Percentiles rank a stretch among this genome's conserved stretches.
Evolutionary conservation across 2,797 vertebrate genomes (phyloP).

Genomic region (Salmo trutta): DNA sequence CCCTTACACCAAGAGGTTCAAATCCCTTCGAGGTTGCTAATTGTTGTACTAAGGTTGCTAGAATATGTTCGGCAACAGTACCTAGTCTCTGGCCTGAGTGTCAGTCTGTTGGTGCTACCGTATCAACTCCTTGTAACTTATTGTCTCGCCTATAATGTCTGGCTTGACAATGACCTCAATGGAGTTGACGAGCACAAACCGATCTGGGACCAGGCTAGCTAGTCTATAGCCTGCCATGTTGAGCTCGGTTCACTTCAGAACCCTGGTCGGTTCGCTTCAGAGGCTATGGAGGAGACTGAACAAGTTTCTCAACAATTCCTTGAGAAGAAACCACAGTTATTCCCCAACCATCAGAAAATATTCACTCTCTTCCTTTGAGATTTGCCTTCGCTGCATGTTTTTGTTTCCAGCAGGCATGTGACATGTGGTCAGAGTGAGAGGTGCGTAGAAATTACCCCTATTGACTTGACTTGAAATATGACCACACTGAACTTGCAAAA

Average conservation of each 20-base stretch:
- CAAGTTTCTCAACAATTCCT: neutral
- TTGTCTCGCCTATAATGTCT: neutral
- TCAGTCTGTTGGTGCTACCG: neutral
- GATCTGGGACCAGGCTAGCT: neutral
- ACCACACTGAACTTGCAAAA: neutral
- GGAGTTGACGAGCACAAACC: neutral
- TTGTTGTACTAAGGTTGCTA: neutral
- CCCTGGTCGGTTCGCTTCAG: neutral
- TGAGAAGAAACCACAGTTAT: neutral
- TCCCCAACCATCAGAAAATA: neutral
- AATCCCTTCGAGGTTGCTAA: neutral
- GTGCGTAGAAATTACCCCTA: neutral
- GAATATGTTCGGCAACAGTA: neutral
- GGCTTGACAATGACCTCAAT: neutral
- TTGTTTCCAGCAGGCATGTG: neutral
- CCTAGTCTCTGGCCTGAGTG: neutral
- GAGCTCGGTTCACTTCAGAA: neutral
- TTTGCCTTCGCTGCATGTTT: neutral
- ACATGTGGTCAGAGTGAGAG: neutral
- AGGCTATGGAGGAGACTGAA: neutral
- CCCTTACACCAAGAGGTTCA: neutral
- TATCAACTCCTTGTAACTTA: neutral
- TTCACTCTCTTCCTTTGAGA: neutral
- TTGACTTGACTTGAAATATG: neutral
- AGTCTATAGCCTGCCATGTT: neutral